Percentiles rank a stretch among this genome's conserved stretches.
Conservation (phyloP, 2,888 invertebrate species). For the Hyles lineata region DNA sequence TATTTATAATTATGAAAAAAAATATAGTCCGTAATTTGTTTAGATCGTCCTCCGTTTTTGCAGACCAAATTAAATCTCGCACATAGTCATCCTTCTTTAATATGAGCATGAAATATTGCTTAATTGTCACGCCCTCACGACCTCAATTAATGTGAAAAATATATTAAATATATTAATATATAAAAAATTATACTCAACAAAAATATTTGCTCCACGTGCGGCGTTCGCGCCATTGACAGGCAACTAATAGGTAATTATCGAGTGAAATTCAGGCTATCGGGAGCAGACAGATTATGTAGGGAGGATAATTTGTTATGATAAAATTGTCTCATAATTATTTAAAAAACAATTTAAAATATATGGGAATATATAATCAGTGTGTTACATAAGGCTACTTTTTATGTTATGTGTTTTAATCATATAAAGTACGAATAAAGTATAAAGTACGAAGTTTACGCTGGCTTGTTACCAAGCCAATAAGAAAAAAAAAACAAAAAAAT, state of each 20-base stretch:
- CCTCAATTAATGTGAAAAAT: background rate
- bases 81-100: too few species aligned
- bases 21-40: too few species aligned
- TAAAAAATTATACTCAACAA: background rate
- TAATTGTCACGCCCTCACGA: too few species aligned
- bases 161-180: too few species aligned
- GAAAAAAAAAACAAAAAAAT: background rate
- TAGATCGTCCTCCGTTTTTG: too few species aligned
- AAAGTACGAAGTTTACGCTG: too few species aligned
- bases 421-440: too few species aligned
- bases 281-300: background rate
- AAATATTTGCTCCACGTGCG: conserved; percentile 3
- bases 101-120: too few species aligned
- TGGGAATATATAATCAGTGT: background rate
- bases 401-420: background rate
- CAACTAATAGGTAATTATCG: conserved; percentile 3
- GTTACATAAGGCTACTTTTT: background rate
- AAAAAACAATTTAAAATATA: background rate
- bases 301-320: background rate
- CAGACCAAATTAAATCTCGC: too few species aligned
- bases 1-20: too few species aligned
- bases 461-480: background rate
- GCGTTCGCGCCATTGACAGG: background rate
- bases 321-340: background rate
- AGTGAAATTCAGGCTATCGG: background rate